Evolutionary conservation across 2,888 invertebrate species (phyloP).

Genomic region (Standfussiana lucernea): DNA sequence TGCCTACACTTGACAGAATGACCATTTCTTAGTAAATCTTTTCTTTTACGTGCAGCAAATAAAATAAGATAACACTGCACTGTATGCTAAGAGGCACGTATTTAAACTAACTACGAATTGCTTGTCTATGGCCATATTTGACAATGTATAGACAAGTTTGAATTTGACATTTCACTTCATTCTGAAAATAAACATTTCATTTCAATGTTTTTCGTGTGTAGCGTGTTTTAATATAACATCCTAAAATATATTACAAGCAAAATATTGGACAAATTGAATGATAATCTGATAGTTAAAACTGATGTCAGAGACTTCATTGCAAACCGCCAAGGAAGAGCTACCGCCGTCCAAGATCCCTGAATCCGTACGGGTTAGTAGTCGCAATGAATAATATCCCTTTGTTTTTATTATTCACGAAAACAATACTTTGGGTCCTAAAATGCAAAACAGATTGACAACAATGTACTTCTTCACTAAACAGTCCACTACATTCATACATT

Average conservation of each 20-base stretch:
- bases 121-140: not conserved
- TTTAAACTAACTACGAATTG: not conserved
- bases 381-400: not conserved
- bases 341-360: conserved; percentile 86
- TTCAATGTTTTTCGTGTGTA: conserved; percentile 12
- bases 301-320: conserved; percentile 85
- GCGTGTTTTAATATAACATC: conserved; percentile 7
- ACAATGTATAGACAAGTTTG: not conserved
- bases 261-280: conserved; percentile 51
- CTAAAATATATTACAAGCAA: conserved; percentile 2
- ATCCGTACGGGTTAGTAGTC: conserved; percentile 83
- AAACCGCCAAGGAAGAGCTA: conserved; percentile 80
- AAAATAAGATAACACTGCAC: too few species aligned
- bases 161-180: conserved; percentile 49
- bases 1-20: too few species aligned
- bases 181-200: conserved; percentile 65
- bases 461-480: not conserved
- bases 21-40: too few species aligned
- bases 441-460: not conserved
- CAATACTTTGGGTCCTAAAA: not conserved
- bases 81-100: too few species aligned
- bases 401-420: conserved; percentile 6
- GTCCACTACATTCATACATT: conserved; percentile 13
- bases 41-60: too few species aligned
- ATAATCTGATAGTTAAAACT: conserved; percentile 73